These are phyloP conservation scores for Idris sp. DNA, from an alignment of 1,140 invertebrate genomes.

Conservation along the genomic window DNA sequence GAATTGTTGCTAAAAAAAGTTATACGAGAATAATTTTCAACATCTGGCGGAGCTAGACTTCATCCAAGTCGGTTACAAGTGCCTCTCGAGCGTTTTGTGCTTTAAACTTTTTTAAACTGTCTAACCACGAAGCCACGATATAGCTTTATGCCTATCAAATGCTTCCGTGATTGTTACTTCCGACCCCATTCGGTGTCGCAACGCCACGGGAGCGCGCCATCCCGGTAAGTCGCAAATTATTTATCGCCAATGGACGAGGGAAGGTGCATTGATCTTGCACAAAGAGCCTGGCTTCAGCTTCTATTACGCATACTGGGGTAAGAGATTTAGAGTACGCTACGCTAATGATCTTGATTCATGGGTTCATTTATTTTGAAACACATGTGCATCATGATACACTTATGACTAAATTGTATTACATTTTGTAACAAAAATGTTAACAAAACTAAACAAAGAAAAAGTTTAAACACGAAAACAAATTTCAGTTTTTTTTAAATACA, in stretches of 20 bases:
- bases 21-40: constrained; percentile 49
- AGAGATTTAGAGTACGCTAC: constrained; percentile 51
- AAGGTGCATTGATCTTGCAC: constrained; percentile 62
- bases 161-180: constrained; percentile 59
- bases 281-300: constrained; percentile 21
- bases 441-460: too few relatives aligned
- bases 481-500: too few relatives aligned
- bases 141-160: constrained; percentile 54
- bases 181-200: constrained; percentile 57
- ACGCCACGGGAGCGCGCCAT: constrained; percentile 43
- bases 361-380: constrained; percentile 58
- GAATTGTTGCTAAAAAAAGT: constrained; percentile 37
- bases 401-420: too few relatives aligned
- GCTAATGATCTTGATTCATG: constrained; percentile 63
- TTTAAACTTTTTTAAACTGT: constrained; percentile 47
- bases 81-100: constrained; percentile 29
- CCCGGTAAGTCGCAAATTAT: constrained; percentile 60
- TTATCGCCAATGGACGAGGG: constrained; percentile 57
- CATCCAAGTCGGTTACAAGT: constrained; percentile 50
- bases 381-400: constrained; percentile 45
- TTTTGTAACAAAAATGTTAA: too few relatives aligned
- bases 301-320: constrained; percentile 16
- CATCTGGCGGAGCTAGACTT: constrained; percentile 41
- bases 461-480: too few relatives aligned
- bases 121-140: constrained; percentile 56